These are phyloP conservation scores for Drosophila pseudotalamancana DNA, from an alignment of 2,888 invertebrate genomes.

Conservation along the genomic window DNA sequence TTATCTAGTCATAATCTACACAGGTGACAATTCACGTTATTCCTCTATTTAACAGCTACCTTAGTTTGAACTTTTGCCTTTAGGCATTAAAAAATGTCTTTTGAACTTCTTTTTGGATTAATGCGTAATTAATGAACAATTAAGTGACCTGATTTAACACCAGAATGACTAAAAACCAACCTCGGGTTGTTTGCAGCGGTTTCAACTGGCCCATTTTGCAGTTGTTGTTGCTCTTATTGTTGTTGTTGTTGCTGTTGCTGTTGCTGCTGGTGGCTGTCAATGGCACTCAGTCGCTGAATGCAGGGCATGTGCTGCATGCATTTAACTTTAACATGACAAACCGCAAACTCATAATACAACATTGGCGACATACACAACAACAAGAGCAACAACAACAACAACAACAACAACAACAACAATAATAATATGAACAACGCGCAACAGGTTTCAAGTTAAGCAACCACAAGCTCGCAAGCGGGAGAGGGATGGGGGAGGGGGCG, in stretches of 20 bases:
- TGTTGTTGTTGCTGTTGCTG: constrained; percentile 33
- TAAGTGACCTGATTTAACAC: constrained; percentile 71
- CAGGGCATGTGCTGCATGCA: constrained; percentile 79
- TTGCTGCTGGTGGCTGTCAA: constrained; percentile 60
- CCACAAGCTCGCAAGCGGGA: constrained; percentile 58
- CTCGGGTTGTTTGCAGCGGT: constrained; percentile 40
- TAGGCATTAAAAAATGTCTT: background rate
- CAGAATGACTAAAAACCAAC: constrained; percentile 55
- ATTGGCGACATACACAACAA: constrained; percentile 64
- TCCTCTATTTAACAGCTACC: too few species aligned
- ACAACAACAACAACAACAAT: background rate
- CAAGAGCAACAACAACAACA: constrained; percentile 37
- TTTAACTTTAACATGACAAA: constrained; percentile 80
- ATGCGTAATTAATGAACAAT: constrained; percentile 35
- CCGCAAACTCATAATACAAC: constrained; percentile 78
- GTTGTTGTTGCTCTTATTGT: constrained; percentile 32
- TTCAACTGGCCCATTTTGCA: constrained; percentile 38
- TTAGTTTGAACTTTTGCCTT: too few species aligned
- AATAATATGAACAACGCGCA: constrained; percentile 30
- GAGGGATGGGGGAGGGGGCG: background rate
- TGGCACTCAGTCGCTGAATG: constrained; percentile 76
- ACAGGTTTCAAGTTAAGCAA: constrained; percentile 70
- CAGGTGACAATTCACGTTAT: too few species aligned
- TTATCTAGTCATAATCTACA: too few species aligned
- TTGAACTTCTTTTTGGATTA: constrained; percentile 3